These are phyloP conservation scores for Salminus brasiliensis DNA, from an alignment of 2,113 vertebrate species.

Conservation along the genomic window DNA sequence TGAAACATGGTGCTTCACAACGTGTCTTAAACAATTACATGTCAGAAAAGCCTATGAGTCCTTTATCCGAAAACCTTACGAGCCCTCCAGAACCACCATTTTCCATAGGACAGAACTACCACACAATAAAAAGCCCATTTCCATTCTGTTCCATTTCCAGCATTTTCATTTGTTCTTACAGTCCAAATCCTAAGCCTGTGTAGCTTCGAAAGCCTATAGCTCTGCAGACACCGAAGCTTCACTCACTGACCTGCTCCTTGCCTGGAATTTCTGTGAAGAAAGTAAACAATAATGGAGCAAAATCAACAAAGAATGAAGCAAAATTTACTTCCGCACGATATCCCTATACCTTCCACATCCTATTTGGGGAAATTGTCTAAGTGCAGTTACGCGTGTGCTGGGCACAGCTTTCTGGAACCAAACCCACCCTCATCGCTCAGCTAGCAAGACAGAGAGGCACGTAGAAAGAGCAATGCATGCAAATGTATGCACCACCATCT, in stretches of 20 bases:
- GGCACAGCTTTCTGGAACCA: neutral
- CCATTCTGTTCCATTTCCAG: constrained; percentile 7
- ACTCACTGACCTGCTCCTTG: neutral
- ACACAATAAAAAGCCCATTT: neutral
- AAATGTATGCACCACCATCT: neutral
- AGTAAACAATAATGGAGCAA: neutral
- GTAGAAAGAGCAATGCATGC: neutral
- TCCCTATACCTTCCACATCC: neutral
- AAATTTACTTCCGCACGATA: neutral
- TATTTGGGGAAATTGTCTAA: neutral
- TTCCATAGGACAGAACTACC: neutral
- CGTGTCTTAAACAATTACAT: constrained; percentile 31
- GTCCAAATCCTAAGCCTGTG: neutral
- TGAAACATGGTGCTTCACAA: neutral
- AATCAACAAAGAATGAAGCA: neutral
- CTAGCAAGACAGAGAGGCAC: neutral
- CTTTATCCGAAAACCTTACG: neutral
- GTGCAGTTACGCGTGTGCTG: neutral
- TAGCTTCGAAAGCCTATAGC: neutral
- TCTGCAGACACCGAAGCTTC: neutral
- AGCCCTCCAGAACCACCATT: neutral
- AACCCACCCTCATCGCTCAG: neutral
- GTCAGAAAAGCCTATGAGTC: neutral
- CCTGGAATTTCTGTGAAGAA: neutral
- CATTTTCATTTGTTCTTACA: neutral